Evolutionary conservation across 2,888 invertebrate species (phyloP), one percentile per base, ranked within the genome.

Genomic region (Allophyes oxyacanthae): DNA sequence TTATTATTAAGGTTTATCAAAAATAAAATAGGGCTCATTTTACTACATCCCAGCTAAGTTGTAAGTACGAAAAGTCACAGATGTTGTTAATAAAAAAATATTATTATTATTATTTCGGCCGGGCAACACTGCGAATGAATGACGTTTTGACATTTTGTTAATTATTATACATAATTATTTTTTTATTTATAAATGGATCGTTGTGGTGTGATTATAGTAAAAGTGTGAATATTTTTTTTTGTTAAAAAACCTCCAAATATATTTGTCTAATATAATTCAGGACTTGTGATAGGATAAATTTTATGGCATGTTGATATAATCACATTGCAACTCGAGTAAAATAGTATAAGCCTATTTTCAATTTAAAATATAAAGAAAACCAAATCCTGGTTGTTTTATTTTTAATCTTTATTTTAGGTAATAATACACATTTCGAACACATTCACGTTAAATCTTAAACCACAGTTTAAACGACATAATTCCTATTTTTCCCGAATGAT

Each of bases 341-440:
- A 90, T 92, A 92, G 90, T 87, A 55, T 93, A 92, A 93, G 92
- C 86, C 91, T 90, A 92, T 92, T 92, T 92, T 92, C 87, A 87
- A 87, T 83, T 87, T 86, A 90, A 90, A 91, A 91, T 88, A 88
- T 85, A 86, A 87, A 83, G 76, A 83, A 86, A 86, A 84, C 77
- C 75, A 64, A 77, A 77, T 28, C 20, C 28, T 41, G 38, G 45
- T 77, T 69, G 78, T 85, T 85, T 85, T 64, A 79, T 77, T 84
- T 68, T 0, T 11, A 30, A 33, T 37, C 9, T 30, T 36, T 33
- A 32, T 33, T 43, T 15, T 10, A 10, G 15, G 10, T 28, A 30
- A 6, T 14, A 28, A 32, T 6, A 15, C 2, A 9, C 9, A n/a
- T 25, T n/a, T 13, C 13, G 13, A 6, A 41, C 41, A 42, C 42